These are phyloP conservation scores for Phoxinus dragarum DNA, from an alignment of 2,797 vertebrate genomes.

Conservation along the genomic window DNA sequence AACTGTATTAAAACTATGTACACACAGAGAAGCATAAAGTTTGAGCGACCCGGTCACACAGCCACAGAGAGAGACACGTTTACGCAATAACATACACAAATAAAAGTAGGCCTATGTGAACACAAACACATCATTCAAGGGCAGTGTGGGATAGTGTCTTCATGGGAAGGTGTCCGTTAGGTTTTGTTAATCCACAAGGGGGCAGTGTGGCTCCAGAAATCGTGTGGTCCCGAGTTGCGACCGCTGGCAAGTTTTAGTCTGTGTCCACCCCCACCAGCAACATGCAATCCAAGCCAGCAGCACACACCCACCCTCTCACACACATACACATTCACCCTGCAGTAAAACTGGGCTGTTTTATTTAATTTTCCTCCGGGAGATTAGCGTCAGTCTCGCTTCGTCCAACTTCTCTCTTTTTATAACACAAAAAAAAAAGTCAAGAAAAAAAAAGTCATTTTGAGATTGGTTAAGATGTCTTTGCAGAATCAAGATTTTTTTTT, in stretches of 20 bases:
- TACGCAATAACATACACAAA: background rate
- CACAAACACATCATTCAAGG: background rate
- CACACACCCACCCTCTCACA: conserved; percentile 49
- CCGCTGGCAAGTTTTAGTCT: background rate
- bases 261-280: conserved; percentile 34
- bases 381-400: conserved; percentile 59
- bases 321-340: conserved; percentile 25
- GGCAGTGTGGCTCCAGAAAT: conserved; percentile 48
- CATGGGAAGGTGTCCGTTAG: background rate
- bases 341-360: conserved; percentile 69
- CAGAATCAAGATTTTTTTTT: background rate
- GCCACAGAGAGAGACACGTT: background rate
- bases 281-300: conserved; percentile 23
- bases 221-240: background rate
- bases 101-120: background rate
- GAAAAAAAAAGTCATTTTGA: background rate
- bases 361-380: conserved; percentile 70
- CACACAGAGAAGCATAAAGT: background rate
- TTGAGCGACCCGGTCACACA: background rate
- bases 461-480: background rate
- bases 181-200: conserved; percentile 36
- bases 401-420: conserved; percentile 67
- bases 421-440: background rate
- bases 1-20: background rate
- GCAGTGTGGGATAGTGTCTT: background rate